Base-by-base conservation (phyloP, 35 echinoderm and acorn worm species). In the Diadema setosum region DNA sequence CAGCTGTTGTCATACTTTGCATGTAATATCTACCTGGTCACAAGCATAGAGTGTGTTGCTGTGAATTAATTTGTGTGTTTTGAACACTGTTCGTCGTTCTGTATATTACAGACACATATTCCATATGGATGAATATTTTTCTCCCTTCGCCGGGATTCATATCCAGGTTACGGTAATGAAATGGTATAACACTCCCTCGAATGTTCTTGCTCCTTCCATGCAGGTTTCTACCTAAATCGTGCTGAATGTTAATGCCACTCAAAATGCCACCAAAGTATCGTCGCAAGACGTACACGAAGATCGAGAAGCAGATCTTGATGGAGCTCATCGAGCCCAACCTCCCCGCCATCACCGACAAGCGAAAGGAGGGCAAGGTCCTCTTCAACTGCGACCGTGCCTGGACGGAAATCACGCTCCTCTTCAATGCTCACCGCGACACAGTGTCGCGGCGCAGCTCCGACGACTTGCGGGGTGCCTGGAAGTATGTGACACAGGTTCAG, bases 271-370 rank as follows among this genome's bases (percentile, higher is more conserved):
- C 70, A 2, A 76, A 76, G 70, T 76, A 76, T 43, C 70, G 70
- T 43, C 70, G 70, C 36, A 76, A 76, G 70, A 76, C 70, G 23
- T 76, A 76, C 70, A 76, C 70, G 33, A 76, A 76, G 39, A 43
- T 76, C 27, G 70, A 76, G 70, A 76, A 76, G 43, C 70, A 76
- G 39, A 76, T 76, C 70, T n/a, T 76, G 2, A 76, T 76, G 33
- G 70, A 76, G 11, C 70, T 76, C 5, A 76, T 76, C 1, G 70
- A 76, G 23, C 70, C 70, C 2, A 76, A 76, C 70, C 70, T 76
- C 15, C 33, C 70, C 1, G 70, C 70, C 70, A 76, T 76, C 70
- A 76, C 70, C 2, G 70, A 76, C 70, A 76, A 76, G 23, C 70
- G 70, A 8, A 25, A 35, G 9, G 70, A 76, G 20, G 70, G 70